phyloP scores from a whole-genome alignment of 2,113 vertebrate genomes.

The Electrona antarctica region DNA sequence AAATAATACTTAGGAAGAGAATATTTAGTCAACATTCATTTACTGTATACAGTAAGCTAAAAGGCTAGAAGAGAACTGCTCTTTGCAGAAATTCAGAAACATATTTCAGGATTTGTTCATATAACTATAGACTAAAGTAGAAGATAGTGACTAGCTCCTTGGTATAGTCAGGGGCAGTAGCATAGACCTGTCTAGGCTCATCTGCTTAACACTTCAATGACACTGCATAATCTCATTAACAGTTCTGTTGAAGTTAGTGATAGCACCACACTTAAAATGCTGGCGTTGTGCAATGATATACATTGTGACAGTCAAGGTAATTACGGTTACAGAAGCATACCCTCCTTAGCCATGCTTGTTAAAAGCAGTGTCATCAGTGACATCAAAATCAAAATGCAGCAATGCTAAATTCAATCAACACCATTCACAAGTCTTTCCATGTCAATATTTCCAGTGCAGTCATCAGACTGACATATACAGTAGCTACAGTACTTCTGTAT shows the following conservation, averaged over 20 bases:
- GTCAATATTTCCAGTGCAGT: too few species aligned
- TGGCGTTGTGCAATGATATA: constrained; percentile 17
- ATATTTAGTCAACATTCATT: too few species aligned
- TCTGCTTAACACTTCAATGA: not conserved
- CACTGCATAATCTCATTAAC: not conserved
- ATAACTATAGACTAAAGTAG: constrained; percentile 15
- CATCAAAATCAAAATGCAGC: too few species aligned
- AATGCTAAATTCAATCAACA: too few species aligned
- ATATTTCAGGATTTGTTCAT: constrained; percentile 12
- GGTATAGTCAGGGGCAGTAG: constrained; percentile 12
- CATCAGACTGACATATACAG: too few species aligned
- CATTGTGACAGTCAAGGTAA: constrained; percentile 24
- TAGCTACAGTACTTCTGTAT: too few species aligned
- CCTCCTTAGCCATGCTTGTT: too few species aligned
- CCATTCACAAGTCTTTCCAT: too few species aligned
- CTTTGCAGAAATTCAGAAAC: constrained; percentile 6
- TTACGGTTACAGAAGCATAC: too few species aligned
- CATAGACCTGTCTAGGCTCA: not conserved
- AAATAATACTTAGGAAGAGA: too few species aligned
- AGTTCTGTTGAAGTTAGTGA: constrained; percentile 4
- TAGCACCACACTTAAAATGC: constrained; percentile 2
- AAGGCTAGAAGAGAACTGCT: not conserved
- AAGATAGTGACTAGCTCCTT: not conserved
- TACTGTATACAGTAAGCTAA: too few species aligned
- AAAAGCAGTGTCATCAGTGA: not conserved